A percentile compares a stretch with the other conserved stretches of the same genome.
Evolutionary conservation across 1,140 invertebrate species (phyloP).

Genomic region (Anoplolepis gracilipes): DNA sequence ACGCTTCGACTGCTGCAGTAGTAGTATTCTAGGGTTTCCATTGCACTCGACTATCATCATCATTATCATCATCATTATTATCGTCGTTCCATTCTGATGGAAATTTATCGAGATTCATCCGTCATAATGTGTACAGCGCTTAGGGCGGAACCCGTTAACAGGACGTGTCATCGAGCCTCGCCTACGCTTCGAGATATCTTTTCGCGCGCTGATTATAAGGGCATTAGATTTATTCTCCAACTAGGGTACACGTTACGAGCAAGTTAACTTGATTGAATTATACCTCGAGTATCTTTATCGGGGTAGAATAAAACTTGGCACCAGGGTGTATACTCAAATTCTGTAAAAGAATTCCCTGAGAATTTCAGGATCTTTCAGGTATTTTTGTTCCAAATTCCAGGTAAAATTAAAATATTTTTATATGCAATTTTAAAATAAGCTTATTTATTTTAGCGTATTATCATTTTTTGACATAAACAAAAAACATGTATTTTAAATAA

Average conservation of each 20-base stretch:
- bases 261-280: not conserved
- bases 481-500: too few relatives aligned
- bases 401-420: too few relatives aligned
- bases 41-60: slow-evolving; percentile 32
- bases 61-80: slow-evolving; percentile 37
- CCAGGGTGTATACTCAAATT: too few relatives aligned
- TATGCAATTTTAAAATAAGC: too few relatives aligned
- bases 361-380: too few relatives aligned
- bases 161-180: slow-evolving; percentile 55
- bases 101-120: slow-evolving; percentile 46
- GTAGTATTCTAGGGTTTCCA: slow-evolving; percentile 12
- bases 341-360: too few relatives aligned
- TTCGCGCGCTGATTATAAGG: slow-evolving; percentile 10
- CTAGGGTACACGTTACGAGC: not conserved
- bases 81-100: slow-evolving; percentile 7
- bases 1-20: not conserved
- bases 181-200: slow-evolving; percentile 29
- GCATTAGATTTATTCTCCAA: not conserved
- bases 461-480: too few relatives aligned
- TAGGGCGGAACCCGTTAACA: slow-evolving; percentile 54
- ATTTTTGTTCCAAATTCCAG: too few relatives aligned
- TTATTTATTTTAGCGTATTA: too few relatives aligned
- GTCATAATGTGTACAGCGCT: slow-evolving; percentile 17
- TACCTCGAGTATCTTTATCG: not conserved
- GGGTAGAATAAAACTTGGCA: not conserved